Base-by-base conservation (phyloP, 2,888 invertebrate genomes). In the Tuta absoluta region DNA sequence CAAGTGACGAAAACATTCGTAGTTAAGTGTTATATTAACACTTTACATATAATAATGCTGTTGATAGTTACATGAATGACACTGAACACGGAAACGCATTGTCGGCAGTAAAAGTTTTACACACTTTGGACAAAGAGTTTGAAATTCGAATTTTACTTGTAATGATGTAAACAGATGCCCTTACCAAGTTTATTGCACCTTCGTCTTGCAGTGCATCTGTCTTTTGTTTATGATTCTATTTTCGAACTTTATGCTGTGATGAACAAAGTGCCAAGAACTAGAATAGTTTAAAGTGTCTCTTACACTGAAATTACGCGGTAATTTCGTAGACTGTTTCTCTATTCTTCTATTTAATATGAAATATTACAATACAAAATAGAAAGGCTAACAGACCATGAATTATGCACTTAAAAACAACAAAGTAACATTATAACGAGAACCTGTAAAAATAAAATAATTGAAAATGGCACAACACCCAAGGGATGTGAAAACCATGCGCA, bases 91-190 rank as follows among this genome's bases (percentile, higher is more conserved):
- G 58, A 58, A 58, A 58, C 11, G 58, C n/a, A 51, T 12, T 56
- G 23, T 24, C 14, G 17, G 58, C 58, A 58, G 38, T 58, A 60
- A 62, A 49, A 62, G 28, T 69, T 70, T 69, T 69, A 70, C 69
- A 71, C 69, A 66, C 66, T 74, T 71, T 74, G 75, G 73, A 76
- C 78, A 74, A 78, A 77, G 77, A 75, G 72, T 71, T 75, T 73
- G 72, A 70, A 28, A 28, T 28, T 28, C 72, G 73, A 73, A 74
- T 70, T 72, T n/a, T 68, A 64, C 66, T 68, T 69, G 76, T 79
- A 76, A 80, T 69, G 68, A 51, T 66, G 38, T 56, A 61, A 45
- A 49, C 53, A 70, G 24, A 74, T 24, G 66, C 68, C 71, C 65
- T 72, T 73, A 64, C 56, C 1, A 51, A 37, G 66, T 75, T 75